These are phyloP conservation scores for Psilanteris sp. DNA, from an alignment of 1,140 invertebrate species.

Conservation along the genomic window DNA sequence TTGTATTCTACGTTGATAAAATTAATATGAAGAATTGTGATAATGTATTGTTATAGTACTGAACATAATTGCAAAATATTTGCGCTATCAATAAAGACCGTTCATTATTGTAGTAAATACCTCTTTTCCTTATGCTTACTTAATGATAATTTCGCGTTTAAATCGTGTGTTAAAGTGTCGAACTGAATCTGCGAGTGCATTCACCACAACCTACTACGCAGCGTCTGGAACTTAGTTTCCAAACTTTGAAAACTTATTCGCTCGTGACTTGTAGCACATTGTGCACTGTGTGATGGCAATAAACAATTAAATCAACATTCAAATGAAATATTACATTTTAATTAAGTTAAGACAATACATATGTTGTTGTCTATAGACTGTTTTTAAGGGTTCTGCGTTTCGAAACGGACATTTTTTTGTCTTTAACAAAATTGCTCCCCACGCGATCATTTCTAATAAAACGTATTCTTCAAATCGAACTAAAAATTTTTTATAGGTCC, in stretches of 20 bases:
- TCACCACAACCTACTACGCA: conserved; percentile 46
- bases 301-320: conserved; percentile 54
- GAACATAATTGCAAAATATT: too few relatives aligned
- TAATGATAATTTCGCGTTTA: conserved; percentile 59
- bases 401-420: not conserved
- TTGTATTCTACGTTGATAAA: not conserved
- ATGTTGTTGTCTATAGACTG: too few relatives aligned
- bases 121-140: conserved; percentile 24
- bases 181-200: conserved; percentile 55
- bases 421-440: too few relatives aligned
- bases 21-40: too few relatives aligned
- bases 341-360: conserved; percentile 41
- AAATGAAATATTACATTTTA: conserved; percentile 48
- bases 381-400: too few relatives aligned
- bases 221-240: conserved; percentile 43
- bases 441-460: not conserved
- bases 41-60: too few relatives aligned
- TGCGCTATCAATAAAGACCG: too few relatives aligned
- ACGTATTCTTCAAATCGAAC: not conserved
- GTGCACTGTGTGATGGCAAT: conserved; percentile 36
- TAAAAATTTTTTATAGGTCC: conserved; percentile 36
- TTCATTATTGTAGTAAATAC: conserved; percentile 13
- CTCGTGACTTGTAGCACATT: conserved; percentile 56
- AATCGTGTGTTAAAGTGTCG: conserved; percentile 61
- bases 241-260: conserved; percentile 57